phyloP scores from a whole-genome alignment of 2,888 invertebrate genomes.

The Eudemis profundana region DNA sequence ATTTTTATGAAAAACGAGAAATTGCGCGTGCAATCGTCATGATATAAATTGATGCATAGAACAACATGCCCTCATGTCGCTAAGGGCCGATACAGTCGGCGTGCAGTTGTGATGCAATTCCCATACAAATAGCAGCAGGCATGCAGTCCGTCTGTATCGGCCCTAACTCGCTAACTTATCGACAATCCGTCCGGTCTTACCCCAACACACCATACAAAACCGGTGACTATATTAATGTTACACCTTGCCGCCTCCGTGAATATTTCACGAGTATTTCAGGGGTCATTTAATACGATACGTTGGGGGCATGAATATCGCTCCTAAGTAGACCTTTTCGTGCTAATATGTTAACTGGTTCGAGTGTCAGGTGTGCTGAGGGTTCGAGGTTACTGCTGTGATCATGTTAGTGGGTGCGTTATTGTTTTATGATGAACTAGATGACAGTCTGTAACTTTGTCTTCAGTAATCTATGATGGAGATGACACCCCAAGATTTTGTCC shows the following conservation, averaged over 20 bases:
- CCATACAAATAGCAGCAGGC: no score
- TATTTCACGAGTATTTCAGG: slow-evolving; percentile 67
- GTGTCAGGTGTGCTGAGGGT: slow-evolving; percentile 14
- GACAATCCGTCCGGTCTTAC: no score
- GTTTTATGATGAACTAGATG: neutral
- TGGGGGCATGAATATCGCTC: slow-evolving; percentile 60
- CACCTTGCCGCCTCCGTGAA: slow-evolving; percentile 55
- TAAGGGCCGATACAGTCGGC: no score
- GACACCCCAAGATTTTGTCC: no score
- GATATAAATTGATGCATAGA: no score
- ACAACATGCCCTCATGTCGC: no score
- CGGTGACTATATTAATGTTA: slow-evolving; percentile 52
- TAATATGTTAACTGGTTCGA: slow-evolving; percentile 46
- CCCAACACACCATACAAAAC: slow-evolving; percentile 47
- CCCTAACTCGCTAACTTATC: no score
- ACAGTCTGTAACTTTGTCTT: neutral
- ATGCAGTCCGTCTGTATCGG: no score
- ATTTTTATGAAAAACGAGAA: no score
- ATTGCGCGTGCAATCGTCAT: no score
- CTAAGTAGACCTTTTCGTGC: slow-evolving; percentile 54
- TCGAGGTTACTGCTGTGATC: slow-evolving; percentile 9
- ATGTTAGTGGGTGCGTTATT: slow-evolving; percentile 9
- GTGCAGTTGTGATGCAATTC: no score
- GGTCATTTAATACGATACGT: slow-evolving; percentile 61
- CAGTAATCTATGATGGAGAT: no score